phyloP scores from a whole-genome alignment of 2,797 vertebrate genomes.

The Channallabes apus region DNA sequence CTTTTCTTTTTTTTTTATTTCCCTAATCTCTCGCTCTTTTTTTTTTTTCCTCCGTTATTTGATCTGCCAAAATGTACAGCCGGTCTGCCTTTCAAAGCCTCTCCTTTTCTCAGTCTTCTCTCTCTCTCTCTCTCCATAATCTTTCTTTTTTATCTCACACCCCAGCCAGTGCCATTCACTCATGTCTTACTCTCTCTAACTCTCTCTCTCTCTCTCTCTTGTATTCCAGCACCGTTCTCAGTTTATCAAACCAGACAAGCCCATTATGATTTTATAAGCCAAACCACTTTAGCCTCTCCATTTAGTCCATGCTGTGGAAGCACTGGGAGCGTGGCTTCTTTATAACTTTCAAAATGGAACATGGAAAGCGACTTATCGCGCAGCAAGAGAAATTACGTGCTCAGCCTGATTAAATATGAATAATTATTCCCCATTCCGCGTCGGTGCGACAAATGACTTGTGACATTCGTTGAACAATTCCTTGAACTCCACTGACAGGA shows the following conservation, averaged over 20 bases:
- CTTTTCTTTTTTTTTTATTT: constrained; percentile 2
- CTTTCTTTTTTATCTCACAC: background rate
- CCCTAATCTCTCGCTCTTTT: background rate
- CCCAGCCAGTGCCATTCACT: background rate
- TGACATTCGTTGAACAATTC: constrained; percentile 79
- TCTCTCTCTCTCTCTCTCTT: constrained; percentile 56
- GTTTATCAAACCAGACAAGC: constrained; percentile 80
- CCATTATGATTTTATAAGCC: constrained; percentile 84
- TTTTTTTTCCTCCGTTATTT: background rate
- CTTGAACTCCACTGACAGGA: constrained; percentile 67
- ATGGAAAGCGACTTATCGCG: constrained; percentile 81
- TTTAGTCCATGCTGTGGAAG: constrained; percentile 70
- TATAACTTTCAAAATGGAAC: constrained; percentile 85
- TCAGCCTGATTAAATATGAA: constrained; percentile 81
- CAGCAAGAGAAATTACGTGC: constrained; percentile 68
- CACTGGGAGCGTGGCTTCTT: constrained; percentile 66
- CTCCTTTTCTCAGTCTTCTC: background rate
- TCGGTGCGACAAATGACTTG: constrained; percentile 75
- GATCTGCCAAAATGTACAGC: background rate
- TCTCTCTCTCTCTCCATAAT: constrained; percentile 28
- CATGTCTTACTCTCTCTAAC: constrained; percentile 28
- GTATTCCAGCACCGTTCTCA: constrained; percentile 67
- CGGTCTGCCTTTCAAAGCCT: constrained; percentile 6
- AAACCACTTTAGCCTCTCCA: constrained; percentile 79
- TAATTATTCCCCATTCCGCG: constrained; percentile 75